phyloP scores from a whole-genome alignment of 2,797 vertebrate genomes.

The Coregonus suidteri region DNA sequence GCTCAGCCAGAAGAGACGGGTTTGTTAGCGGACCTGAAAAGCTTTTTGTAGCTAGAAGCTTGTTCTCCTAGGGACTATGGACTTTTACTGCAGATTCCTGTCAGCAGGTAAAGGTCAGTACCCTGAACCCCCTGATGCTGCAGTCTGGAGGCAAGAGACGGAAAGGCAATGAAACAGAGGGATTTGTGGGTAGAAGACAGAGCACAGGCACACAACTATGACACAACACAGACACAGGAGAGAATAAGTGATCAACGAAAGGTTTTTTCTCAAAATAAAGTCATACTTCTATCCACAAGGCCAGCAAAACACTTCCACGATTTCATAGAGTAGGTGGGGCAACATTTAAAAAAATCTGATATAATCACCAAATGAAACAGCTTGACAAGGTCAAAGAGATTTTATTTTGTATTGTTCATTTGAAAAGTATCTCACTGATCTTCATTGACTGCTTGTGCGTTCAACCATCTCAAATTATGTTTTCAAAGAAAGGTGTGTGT shows the following conservation, averaged over 20 bases:
- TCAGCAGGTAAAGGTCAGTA: slow-evolving; percentile 58
- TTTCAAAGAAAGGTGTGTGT: not conserved
- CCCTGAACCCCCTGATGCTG: slow-evolving; percentile 28
- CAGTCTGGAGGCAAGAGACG: slow-evolving; percentile 25
- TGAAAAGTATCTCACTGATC: slow-evolving; percentile 17
- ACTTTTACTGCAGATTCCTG: slow-evolving; percentile 51
- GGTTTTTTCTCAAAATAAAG: slow-evolving; percentile 6
- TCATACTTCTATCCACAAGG: slow-evolving; percentile 28
- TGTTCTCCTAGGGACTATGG: slow-evolving; percentile 47
- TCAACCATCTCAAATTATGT: not conserved
- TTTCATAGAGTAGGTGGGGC: not conserved
- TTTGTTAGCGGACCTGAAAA: slow-evolving; percentile 42
- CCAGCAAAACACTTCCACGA: slow-evolving; percentile 23
- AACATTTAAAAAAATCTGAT: not conserved
- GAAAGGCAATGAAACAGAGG: slow-evolving; percentile 28
- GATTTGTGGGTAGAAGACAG: slow-evolving; percentile 14
- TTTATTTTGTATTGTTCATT: not conserved
- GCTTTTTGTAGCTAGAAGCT: slow-evolving; percentile 55
- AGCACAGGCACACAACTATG: slow-evolving; percentile 13
- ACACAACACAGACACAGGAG: not conserved
- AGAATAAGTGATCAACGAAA: not conserved
- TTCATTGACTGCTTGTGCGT: not conserved
- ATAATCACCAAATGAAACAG: slow-evolving; percentile 13
- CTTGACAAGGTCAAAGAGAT: slow-evolving; percentile 35
- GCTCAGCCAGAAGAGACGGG: not conserved